These are phyloP conservation scores for Clepsis dumicolana DNA, from an alignment of 2,888 invertebrate species.

Conservation along the genomic window DNA sequence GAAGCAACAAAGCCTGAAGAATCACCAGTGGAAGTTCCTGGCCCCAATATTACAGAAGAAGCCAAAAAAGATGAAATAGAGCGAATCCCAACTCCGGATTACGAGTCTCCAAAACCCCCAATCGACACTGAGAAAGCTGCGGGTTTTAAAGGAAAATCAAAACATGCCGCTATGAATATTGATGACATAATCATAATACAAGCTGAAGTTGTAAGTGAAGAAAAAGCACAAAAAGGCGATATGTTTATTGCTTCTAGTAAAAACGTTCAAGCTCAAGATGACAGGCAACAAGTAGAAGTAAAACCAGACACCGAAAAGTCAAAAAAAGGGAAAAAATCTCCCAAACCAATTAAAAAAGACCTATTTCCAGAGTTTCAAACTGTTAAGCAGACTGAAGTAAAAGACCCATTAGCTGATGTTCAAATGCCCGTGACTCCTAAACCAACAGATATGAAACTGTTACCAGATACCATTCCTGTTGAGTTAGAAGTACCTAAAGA, in stretches of 20 bases:
- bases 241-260: conserved; percentile 10
- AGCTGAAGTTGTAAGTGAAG: conserved; percentile 34
- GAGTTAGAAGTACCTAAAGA: conserved; percentile 22
- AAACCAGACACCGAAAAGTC: conserved; percentile 13
- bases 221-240: conserved; percentile 19
- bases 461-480: background rate
- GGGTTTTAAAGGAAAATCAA: conserved; percentile 18
- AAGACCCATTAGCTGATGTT: conserved; percentile 12
- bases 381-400: background rate
- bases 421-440: conserved; percentile 26
- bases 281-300: background rate
- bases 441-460: conserved; percentile 8
- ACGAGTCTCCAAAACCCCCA: conserved; percentile 37
- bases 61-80: conserved; percentile 38
- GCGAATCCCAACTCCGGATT: conserved; percentile 21
- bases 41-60: conserved; percentile 21
- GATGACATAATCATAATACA: conserved; percentile 42
- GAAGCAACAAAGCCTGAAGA: conserved; percentile 43
- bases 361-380: conserved; percentile 4
- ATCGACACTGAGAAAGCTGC: conserved; percentile 3
- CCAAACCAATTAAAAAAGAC: conserved; percentile 23
- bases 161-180: conserved; percentile 16
- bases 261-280: background rate
- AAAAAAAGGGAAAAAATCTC: conserved; percentile 31
- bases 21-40: conserved; percentile 1